Conservation (phyloP, 2,888 invertebrate species). For the Sympetrum striolatum region DNA sequence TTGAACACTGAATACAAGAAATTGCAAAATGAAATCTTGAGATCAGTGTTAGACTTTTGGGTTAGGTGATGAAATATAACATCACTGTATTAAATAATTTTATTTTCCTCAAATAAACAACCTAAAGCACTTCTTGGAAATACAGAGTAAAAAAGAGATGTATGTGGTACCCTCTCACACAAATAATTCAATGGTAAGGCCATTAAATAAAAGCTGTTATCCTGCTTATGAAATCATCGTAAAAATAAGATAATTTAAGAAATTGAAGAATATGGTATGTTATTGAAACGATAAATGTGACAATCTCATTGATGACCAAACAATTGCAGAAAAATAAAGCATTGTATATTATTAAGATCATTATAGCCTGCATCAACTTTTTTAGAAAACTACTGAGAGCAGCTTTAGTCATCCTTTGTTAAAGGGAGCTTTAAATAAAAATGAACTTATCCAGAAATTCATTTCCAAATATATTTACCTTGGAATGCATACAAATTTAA, state of each 20-base stretch:
- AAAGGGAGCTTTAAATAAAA: not conserved
- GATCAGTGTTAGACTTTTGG: not conserved
- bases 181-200: not conserved
- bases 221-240: not conserved
- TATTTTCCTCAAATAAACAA: slow-evolving; percentile 28
- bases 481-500: too few relatives aligned
- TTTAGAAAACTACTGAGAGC: not conserved
- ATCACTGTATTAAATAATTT: slow-evolving; percentile 17
- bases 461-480: too few relatives aligned
- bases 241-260: slow-evolving; percentile 5
- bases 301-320: not conserved
- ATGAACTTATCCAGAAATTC: not conserved
- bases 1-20: not conserved
- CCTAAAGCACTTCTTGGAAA: slow-evolving; percentile 9
- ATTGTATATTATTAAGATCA: not conserved
- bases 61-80: slow-evolving; percentile 7
- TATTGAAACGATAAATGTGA: not conserved
- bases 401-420: not conserved
- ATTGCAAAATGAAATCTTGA: not conserved
- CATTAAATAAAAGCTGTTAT: not conserved
- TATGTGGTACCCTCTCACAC: not conserved
- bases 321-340: not conserved
- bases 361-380: not conserved
- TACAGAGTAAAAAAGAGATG: slow-evolving; percentile 8
- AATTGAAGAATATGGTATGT: not conserved